These are phyloP conservation scores for Acronicta aceris DNA, from an alignment of 2,888 invertebrate genomes.

Conservation along the genomic window DNA sequence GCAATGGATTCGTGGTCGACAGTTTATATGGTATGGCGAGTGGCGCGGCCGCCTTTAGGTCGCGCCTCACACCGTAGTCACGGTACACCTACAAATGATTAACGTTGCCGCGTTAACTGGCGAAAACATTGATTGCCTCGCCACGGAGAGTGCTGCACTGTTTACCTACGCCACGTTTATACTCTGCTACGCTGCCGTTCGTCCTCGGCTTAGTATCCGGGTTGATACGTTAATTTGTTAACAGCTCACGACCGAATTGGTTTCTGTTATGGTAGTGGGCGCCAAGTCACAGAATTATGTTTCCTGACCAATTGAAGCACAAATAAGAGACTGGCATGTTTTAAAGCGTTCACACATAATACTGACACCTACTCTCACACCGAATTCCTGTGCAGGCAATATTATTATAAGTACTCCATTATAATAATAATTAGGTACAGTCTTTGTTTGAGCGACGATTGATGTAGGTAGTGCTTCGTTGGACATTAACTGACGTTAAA, in stretches of 20 bases:
- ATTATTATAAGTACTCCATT: slow-evolving; percentile 4
- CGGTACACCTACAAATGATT: background rate
- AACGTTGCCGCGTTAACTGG: slow-evolving; percentile 6
- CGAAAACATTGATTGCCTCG: slow-evolving; percentile 1
- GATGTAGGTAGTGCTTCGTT: slow-evolving; percentile 1
- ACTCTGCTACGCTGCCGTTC: background rate
- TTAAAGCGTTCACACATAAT: background rate
- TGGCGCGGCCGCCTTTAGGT: background rate
- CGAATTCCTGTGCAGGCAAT: background rate
- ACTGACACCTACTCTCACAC: background rate
- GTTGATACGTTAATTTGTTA: slow-evolving; percentile 9
- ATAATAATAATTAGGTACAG: slow-evolving; percentile 4
- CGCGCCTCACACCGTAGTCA: background rate
- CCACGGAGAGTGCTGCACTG: slow-evolving; percentile 5
- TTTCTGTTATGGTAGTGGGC: background rate
- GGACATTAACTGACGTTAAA: slow-evolving; percentile 14
- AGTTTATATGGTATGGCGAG: no score
- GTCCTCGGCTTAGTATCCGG: slow-evolving; percentile 1
- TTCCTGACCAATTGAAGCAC: background rate
- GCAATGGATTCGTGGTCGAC: no score
- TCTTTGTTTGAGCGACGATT: slow-evolving; percentile 10
- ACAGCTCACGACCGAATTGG: slow-evolving; percentile 8
- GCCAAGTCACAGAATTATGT: background rate
- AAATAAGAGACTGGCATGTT: background rate
- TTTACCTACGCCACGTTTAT: background rate